phyloP scores from a whole-genome alignment of 2,888 invertebrate species.

The Epinotia brunnichana region DNA sequence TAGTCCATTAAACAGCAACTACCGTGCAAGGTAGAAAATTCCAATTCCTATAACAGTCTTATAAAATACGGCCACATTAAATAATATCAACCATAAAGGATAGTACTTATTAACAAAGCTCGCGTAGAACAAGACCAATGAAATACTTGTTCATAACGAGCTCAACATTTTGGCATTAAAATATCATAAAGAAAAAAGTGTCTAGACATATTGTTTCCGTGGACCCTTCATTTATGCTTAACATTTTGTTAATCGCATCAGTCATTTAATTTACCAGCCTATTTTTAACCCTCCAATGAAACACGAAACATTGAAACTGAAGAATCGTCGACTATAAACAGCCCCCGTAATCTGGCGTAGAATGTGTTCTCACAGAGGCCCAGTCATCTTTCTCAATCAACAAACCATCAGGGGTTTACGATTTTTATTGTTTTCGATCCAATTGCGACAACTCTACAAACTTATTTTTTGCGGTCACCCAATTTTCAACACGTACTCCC shows the following conservation, averaged over 20 bases:
- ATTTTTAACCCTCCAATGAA: not conserved
- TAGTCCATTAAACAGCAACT: too few species aligned
- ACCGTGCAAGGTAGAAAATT: too few species aligned
- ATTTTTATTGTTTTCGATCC: slow-evolving; percentile 81
- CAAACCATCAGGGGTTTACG: slow-evolving; percentile 68
- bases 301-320: slow-evolving; percentile 16
- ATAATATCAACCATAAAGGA: too few species aligned
- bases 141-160: too few species aligned
- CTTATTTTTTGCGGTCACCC: slow-evolving; percentile 8
- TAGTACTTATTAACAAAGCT: too few species aligned
- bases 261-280: not conserved
- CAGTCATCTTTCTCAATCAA: slow-evolving; percentile 81
- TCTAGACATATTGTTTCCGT: too few species aligned
- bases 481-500: not conserved
- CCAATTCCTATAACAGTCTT: too few species aligned
- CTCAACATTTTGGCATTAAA: too few species aligned
- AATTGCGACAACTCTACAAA: slow-evolving; percentile 53
- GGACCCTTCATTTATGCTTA: not conserved
- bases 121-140: too few species aligned
- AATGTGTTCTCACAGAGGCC: slow-evolving; percentile 71
- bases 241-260: slow-evolving; percentile 10
- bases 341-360: slow-evolving; percentile 65
- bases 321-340: slow-evolving; percentile 61
- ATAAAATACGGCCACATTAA: too few species aligned
- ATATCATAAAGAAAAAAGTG: too few species aligned